Evolutionary conservation across 2,113 vertebrate genomes (phyloP), one percentile per base, ranked within the genome.

Genomic region (Gyps fulvus): DNA sequence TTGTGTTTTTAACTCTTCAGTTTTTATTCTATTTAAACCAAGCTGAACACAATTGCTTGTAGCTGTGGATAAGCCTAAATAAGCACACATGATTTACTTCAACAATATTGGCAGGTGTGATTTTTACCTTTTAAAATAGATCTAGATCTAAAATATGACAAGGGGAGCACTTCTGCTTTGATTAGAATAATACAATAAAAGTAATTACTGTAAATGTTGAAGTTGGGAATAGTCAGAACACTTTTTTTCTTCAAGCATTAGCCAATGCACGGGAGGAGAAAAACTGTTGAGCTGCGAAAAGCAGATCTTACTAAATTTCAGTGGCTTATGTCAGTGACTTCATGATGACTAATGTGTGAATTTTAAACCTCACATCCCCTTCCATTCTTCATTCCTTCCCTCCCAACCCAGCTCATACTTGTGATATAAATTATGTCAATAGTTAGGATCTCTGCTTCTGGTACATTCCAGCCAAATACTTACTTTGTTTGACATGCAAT

Each of bases 1-100:
- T 98, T 98, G 97, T 94, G 95, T 90, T 97, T 96, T 96, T 97
- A 97, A 89, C 76, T 98, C 96, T 83, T 97, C 58, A 63, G 83
- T 96, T 98, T 90, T 83, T 36, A 61, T 92, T 96, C 81, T 93
- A 34, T 87, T 96, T 70, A 66, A 97, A 95, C 65, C 54, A 70
- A 95, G 83, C 49, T 90, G 65, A 96, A 93, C 71, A 73, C 86
- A 49, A 25, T 71, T 93, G 72, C 55, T 89, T 92, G 27, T 78
- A 67, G 88, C 81, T 92, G 74, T 81, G 94, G 93, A 79, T 90
- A 87, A 95, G 25, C 87, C 81, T 92, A 69, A 73, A 83, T 86
- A 97, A 98, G 96, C 98, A 98, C 95, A 98, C 21, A 4, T 88
- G 4, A 83, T 89, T 94, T 95, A 77, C 42, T 93, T 54, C 38